Conservation (phyloP, 2,113 vertebrate genomes). For the Mesembrinibis cayennensis region DNA sequence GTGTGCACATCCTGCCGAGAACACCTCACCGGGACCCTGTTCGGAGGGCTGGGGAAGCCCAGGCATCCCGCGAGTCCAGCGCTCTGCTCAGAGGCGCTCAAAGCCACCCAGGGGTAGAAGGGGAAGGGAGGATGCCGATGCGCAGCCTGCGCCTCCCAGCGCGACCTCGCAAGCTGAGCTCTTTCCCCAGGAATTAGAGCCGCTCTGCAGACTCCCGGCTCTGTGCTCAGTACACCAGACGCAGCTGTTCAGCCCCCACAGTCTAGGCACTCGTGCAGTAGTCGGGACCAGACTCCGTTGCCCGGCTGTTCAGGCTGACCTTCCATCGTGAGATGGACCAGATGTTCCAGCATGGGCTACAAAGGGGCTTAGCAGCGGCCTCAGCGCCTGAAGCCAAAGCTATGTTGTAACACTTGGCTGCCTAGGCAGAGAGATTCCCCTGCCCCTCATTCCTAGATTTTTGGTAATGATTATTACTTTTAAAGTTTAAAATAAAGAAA, state of each 20-base stretch:
- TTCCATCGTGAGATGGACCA: background rate
- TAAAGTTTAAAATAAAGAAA: background rate
- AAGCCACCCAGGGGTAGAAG: background rate
- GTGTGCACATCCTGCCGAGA: fast-evolving
- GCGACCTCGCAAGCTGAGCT: fast-evolving
- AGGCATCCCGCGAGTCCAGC: background rate
- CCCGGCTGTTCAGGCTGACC: background rate
- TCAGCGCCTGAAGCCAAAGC: background rate
- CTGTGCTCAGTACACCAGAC: background rate
- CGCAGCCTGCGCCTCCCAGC: background rate
- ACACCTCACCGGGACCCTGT: background rate
- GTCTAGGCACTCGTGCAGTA: background rate
- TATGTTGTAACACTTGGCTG: conserved; percentile 24
- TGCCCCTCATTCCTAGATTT: background rate
- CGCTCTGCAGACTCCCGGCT: background rate
- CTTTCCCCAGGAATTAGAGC: background rate
- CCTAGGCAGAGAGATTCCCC: background rate
- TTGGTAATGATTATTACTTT: background rate
- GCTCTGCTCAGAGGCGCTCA: background rate
- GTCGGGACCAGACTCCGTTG: background rate
- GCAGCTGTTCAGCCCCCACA: background rate
- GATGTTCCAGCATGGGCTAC: conserved; percentile 16
- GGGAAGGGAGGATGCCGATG: fast-evolving
- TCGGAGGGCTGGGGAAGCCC: background rate
- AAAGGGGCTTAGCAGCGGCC: background rate